Conservation (phyloP, 2,113 vertebrate genomes). For the Plecotus auritus region DNA sequence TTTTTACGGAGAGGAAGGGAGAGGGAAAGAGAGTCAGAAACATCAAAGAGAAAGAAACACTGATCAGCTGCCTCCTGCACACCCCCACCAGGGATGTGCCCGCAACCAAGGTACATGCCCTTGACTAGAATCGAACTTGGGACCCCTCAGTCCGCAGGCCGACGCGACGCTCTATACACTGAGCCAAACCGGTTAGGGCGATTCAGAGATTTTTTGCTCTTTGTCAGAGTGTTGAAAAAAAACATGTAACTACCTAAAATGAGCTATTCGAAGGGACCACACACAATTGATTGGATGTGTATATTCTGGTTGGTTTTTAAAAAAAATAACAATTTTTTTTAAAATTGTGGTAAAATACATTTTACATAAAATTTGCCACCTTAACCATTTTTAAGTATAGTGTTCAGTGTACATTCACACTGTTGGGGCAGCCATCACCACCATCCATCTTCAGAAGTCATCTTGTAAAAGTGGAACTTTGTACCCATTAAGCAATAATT, state of each 20-base stretch:
- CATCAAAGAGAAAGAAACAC: too few species aligned
- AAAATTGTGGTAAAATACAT: not conserved
- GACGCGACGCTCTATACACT: too few species aligned
- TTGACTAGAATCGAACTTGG: too few species aligned
- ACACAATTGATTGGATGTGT: not conserved
- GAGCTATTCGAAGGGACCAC: not conserved
- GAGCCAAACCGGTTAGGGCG: too few species aligned
- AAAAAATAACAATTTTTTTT: not conserved
- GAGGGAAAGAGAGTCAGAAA: too few species aligned
- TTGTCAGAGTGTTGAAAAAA: not conserved
- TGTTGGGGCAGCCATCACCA: not conserved
- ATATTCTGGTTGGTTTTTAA: not conserved
- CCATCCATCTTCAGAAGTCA: not conserved
- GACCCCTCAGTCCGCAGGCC: too few species aligned
- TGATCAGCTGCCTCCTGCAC: too few species aligned
- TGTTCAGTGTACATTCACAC: not conserved
- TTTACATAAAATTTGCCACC: too few species aligned
- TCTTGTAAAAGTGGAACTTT: not conserved
- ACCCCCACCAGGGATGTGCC: too few species aligned
- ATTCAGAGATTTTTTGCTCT: not conserved
- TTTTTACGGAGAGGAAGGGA: too few species aligned
- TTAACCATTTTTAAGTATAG: not conserved
- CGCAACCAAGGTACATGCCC: too few species aligned
- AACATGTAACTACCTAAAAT: not conserved
- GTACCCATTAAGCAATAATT: not conserved